Conservation (phyloP, 2,888 invertebrate species). For the Hipparchia sbordonii region DNA sequence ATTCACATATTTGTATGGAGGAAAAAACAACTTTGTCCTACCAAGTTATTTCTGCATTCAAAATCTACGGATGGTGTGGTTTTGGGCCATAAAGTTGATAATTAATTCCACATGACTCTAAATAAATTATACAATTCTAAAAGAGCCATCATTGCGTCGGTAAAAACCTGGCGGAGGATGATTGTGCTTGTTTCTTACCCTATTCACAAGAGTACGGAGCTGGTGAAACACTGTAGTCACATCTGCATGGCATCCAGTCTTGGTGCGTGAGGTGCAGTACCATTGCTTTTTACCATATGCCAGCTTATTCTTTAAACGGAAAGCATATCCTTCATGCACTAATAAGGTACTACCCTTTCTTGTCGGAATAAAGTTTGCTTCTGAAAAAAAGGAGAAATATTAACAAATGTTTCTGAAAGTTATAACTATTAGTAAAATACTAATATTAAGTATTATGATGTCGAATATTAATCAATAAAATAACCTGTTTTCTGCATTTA, state of each 20-base stretch:
- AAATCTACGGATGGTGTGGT: no score
- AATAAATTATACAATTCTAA: conserved; percentile 60
- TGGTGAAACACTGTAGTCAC: conserved; percentile 63
- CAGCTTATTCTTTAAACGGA: conserved; percentile 70
- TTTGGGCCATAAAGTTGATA: no score
- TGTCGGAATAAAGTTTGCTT: conserved; percentile 71
- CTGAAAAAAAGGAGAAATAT: conserved; percentile 54
- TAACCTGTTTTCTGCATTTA: no score
- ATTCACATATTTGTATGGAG: no score
- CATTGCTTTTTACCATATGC: conserved; percentile 76
- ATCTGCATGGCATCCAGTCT: conserved; percentile 72
- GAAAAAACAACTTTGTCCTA: no score
- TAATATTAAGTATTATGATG: no score
- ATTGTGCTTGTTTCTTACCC: conserved; percentile 68
- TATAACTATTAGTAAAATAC: background rate
- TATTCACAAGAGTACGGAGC: conserved; percentile 58
- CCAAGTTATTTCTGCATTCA: no score
- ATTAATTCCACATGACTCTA: no score
- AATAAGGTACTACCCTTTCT: conserved; percentile 69
- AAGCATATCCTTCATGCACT: conserved; percentile 70
- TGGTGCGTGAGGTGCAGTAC: conserved; percentile 71
- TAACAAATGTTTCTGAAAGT: conserved; percentile 28
- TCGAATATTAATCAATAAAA: no score
- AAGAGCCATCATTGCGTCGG: conserved; percentile 67
- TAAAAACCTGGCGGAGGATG: conserved; percentile 71